Percentiles rank a stretch among this genome's conserved stretches.
Evolutionary conservation across 2,888 invertebrate genomes (phyloP).

Genomic region (Pterobdella sp.): DNA sequence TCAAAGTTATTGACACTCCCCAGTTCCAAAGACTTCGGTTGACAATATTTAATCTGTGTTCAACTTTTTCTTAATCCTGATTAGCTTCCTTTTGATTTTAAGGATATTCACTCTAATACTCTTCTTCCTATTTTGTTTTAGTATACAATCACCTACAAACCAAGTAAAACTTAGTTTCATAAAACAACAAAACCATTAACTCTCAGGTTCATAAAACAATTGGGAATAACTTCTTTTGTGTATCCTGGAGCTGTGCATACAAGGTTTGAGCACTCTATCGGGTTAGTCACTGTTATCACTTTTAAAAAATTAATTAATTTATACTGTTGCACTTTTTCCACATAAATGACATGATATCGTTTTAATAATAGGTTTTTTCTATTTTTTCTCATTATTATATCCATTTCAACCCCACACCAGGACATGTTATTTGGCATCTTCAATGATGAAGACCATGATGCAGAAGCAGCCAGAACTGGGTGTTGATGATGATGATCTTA

Average conservation of each 20-base stretch:
- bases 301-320: neutral
- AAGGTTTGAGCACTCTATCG: slow-evolving; percentile 25
- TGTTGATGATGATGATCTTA: slow-evolving; percentile 53
- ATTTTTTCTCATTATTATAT: too few relatives aligned
- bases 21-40: slow-evolving; percentile 24
- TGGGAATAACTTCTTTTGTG: slow-evolving; percentile 12
- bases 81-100: too few relatives aligned
- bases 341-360: too few relatives aligned
- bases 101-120: too few relatives aligned
- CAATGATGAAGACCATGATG: slow-evolving; percentile 36
- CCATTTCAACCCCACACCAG: neutral
- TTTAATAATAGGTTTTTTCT: too few relatives aligned
- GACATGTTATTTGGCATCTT: neutral
- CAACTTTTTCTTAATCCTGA: too few relatives aligned
- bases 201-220: slow-evolving; percentile 11
- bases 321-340: neutral
- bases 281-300: neutral
- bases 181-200: neutral
- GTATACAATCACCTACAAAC: too few relatives aligned
- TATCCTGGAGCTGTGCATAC: slow-evolving; percentile 28
- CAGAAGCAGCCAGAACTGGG: slow-evolving; percentile 49
- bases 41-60: too few relatives aligned
- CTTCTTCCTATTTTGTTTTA: too few relatives aligned
- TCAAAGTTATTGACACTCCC: slow-evolving; percentile 24
- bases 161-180: neutral